A percentile compares a stretch with the other conserved stretches of the same genome.
Conservation (phyloP, 2,113 vertebrate species). For the Sardina pilchardus region DNA sequence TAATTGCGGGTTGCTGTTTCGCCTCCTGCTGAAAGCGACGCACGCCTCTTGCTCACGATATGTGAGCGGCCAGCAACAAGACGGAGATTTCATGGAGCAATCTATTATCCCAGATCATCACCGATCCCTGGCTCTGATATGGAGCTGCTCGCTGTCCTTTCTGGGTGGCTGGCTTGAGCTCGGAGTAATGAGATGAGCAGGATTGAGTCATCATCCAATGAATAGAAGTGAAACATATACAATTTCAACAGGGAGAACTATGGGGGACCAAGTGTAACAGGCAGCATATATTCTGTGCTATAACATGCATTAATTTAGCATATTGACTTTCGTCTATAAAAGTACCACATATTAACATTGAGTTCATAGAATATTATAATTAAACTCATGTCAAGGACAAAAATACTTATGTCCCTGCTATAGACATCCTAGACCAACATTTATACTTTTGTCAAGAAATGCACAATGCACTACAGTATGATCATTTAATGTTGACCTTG, state of each 20-base stretch:
- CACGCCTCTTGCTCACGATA: constrained; percentile 13
- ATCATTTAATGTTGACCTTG: too few species aligned
- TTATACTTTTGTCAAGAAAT: too few species aligned
- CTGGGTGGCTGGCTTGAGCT: constrained; percentile 32
- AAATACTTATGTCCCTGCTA: too few species aligned
- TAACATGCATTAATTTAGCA: neutral
- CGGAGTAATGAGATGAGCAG: constrained; percentile 22
- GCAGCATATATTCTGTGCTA: neutral
- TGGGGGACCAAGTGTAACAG: neutral
- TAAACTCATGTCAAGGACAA: too few species aligned
- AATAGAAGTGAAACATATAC: neutral
- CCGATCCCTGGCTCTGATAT: constrained; percentile 18
- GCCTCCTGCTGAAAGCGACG: neutral
- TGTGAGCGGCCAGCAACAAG: neutral
- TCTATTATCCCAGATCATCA: constrained; percentile 30
- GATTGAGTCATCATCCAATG: constrained; percentile 22
- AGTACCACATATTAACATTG: too few species aligned
- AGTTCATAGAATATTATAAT: too few species aligned
- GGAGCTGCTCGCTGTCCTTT: constrained; percentile 9
- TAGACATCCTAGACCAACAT: too few species aligned
- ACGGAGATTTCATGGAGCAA: neutral
- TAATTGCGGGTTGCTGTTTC: neutral
- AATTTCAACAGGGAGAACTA: neutral
- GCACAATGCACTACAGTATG: too few species aligned
- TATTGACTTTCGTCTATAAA: neutral